Percentiles rank a stretch among this genome's conserved stretches.
These are phyloP conservation scores for Anhinga rufa DNA, from an alignment of 2,113 vertebrate genomes.

Conservation along the genomic window DNA sequence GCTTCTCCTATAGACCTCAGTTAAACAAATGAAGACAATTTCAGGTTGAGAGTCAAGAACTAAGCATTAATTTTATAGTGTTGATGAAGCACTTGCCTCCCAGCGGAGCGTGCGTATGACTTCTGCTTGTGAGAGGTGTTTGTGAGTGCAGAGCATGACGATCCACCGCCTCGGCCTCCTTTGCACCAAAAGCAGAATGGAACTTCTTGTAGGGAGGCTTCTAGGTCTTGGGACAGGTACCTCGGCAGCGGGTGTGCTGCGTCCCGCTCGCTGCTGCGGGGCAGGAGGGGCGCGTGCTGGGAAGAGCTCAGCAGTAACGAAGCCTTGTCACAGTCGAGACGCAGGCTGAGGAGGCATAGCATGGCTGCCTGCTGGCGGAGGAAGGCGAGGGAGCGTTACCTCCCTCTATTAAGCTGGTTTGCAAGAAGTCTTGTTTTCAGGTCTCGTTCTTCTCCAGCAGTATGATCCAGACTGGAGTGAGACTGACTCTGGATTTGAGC, in stretches of 20 bases:
- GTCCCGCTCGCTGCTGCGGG: rapidly evolving
- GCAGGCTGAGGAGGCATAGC: neutral
- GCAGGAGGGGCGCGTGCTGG: neutral
- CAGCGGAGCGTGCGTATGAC: neutral
- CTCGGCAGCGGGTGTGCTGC: neutral
- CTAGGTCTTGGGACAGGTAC: neutral
- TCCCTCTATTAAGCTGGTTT: neutral
- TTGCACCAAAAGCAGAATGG: neutral
- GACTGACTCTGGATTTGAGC: neutral
- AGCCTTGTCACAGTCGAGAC: rapidly evolving
- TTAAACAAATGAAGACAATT: neutral
- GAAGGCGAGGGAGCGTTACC: neutral
- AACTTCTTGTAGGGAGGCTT: neutral
- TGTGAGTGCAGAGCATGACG: neutral
- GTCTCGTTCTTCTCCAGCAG: neutral
- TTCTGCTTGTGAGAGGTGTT: neutral
- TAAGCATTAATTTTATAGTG: neutral
- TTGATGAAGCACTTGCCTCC: neutral
- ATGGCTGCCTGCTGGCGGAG: neutral
- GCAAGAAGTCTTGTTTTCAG: neutral
- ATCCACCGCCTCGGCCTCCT: neutral
- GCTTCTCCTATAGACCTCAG: neutral
- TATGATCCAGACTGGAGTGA: neutral
- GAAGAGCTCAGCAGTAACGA: neutral
- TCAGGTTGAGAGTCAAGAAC: neutral